These are phyloP conservation scores for Anarrhichthys ocellatus DNA, from an alignment of 2,113 vertebrate genomes.

Conservation along the genomic window DNA sequence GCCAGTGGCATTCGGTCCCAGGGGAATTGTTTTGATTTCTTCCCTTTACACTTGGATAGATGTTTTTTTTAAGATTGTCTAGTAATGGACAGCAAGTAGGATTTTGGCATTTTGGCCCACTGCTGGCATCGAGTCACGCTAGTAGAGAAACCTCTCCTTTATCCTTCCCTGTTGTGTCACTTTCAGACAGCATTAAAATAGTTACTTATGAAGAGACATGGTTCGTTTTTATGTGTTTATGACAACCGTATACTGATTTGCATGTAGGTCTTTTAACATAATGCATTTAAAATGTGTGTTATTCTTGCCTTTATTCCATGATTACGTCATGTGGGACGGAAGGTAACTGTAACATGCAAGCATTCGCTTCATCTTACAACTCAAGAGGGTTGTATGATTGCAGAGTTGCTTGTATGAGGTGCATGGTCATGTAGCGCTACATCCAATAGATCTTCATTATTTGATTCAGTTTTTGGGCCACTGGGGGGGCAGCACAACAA, in stretches of 20 bases:
- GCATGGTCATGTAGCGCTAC: neutral
- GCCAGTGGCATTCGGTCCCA: neutral
- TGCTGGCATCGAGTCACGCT: neutral
- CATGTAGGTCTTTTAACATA: neutral
- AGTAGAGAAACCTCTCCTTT: neutral
- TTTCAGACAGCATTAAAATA: constrained; percentile 14
- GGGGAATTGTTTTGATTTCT: neutral
- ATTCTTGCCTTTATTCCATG: neutral
- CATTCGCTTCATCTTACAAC: neutral
- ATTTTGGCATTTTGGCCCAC: neutral
- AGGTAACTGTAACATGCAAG: neutral
- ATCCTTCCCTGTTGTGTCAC: constrained; percentile 3
- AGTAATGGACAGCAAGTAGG: neutral
- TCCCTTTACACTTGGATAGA: neutral
- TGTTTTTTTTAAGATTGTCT: neutral
- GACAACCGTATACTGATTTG: neutral
- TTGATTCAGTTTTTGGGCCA: neutral
- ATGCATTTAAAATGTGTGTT: neutral
- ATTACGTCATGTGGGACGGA: neutral
- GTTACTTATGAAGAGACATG: neutral
- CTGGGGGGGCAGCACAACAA: neutral
- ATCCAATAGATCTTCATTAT: neutral
- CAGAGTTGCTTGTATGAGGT: neutral
- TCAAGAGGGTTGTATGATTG: neutral
- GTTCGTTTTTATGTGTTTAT: neutral